Base-by-base conservation (phyloP, 1,140 invertebrate species). In the Orussus abietinus region DNA sequence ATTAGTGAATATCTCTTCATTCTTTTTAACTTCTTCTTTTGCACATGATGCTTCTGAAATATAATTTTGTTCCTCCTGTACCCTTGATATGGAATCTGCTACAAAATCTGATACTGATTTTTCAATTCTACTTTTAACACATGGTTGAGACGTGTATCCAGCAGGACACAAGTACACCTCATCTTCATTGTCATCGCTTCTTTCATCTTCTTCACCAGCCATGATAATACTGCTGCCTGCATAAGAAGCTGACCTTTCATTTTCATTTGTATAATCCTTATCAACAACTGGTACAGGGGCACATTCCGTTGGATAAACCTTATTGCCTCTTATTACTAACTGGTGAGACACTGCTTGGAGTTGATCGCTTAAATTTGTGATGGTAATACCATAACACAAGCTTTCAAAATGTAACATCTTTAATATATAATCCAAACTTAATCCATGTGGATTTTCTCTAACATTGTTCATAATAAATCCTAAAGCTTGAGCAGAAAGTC, bases 101-200 rank as follows among this genome's bases (percentile, higher is more conserved):
- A 12, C 12, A 10, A 7, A 21, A 6, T 42, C 32, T 26, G 31
- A 45, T 30, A 44, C 13, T 34, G 36, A 21, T 34, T 51, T 22
- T 7, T 55, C 15, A n/a, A 46, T 41, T 25, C 48, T 26, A 26
- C 41, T 47, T 22, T 49, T 29, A 22, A 22, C n/a, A 32, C 11
- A n/a, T 49, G 6, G 46, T 42, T 7, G 32, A 39, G 7, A 48
- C n/a, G 14, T 45, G 45, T 14, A 40, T 45, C 38, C 74, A 69
- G 44, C 66, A 73, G 0, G 64, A 2, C 4, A n/a, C n/a, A n/a
- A n/a, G n/a, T n/a, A n/a, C n/a, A n/a, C n/a, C n/a, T n/a, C n/a
- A n/a, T n/a, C n/a, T n/a, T n/a, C n/a, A n/a, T n/a, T n/a, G n/a
- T n/a, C n/a, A n/a, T n/a, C n/a, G n/a, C n/a, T n/a, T n/a, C n/a